Conservation (phyloP, 1,140 invertebrate species). For the Lordiphosa clarofinis region DNA sequence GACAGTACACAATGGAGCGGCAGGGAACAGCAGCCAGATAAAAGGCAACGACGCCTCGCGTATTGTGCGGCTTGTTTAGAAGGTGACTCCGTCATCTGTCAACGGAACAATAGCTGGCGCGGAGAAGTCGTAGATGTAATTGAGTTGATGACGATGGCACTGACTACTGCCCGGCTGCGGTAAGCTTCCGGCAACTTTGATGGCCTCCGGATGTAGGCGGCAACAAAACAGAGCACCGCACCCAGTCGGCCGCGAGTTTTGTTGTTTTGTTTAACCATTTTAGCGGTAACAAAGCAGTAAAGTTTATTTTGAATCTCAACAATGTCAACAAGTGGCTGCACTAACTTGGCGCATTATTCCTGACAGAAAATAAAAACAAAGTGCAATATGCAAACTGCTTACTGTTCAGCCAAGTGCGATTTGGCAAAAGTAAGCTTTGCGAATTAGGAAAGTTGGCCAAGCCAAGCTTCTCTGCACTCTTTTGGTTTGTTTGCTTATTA, state of each 20-base stretch:
- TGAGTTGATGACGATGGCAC: constrained; percentile 61
- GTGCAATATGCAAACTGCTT: constrained; percentile 16
- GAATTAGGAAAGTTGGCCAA: no score
- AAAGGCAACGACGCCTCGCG: constrained; percentile 52
- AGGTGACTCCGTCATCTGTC: constrained; percentile 29
- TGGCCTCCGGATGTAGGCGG: constrained; percentile 61
- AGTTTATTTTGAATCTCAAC: constrained; percentile 62
- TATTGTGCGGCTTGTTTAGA: constrained; percentile 69
- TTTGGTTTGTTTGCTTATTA: no score
- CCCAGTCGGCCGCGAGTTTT: constrained; percentile 43
- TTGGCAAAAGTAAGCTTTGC: no score
- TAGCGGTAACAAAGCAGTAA: constrained; percentile 72
- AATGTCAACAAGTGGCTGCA: constrained; percentile 33
- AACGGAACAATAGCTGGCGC: constrained; percentile 38
- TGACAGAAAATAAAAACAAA: constrained; percentile 49
- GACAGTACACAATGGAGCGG: constrained; percentile 51
- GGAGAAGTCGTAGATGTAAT: constrained; percentile 61
- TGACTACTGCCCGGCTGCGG: constrained; percentile 35
- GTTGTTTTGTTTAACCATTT: constrained; percentile 58
- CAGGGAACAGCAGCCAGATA: constrained; percentile 45
- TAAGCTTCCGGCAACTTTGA: constrained; percentile 68
- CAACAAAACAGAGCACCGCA: constrained; percentile 48
- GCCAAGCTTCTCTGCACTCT: no score
- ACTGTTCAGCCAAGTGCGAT: constrained; percentile 10
- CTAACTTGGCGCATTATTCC: constrained; percentile 42